Conservation (phyloP, 2,888 invertebrate species). For the Rhorus exstirpatorius region DNA sequence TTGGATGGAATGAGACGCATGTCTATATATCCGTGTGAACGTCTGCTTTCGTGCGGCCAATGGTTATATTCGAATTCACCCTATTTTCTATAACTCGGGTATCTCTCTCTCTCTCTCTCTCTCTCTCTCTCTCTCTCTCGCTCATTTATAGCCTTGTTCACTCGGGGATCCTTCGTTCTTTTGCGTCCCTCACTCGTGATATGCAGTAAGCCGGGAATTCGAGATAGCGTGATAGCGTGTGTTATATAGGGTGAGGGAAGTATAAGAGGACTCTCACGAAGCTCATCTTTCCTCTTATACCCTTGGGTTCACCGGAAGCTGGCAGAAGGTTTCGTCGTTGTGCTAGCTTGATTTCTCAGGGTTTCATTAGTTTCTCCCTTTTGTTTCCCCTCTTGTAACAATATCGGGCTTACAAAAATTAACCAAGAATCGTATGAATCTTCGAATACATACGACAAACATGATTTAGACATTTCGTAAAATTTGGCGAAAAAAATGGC, state of each 20-base stretch:
- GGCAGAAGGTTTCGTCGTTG: conserved; percentile 70
- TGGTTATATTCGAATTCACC: too few species aligned
- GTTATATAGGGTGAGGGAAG: too few species aligned
- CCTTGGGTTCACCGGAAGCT: conserved; percentile 27
- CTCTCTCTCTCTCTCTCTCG: neutral
- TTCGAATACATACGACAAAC: neutral
- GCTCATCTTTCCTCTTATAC: neutral
- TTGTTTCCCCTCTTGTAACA: conserved; percentile 48
- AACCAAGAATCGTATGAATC: neutral
- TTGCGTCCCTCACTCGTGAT: conserved; percentile 32
- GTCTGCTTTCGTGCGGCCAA: too few species aligned
- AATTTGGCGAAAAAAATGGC: neutral
- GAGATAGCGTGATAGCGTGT: too few species aligned
- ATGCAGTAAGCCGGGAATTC: neutral
- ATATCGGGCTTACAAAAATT: conserved; percentile 31
- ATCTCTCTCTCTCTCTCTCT: neutral
- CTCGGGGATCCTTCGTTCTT: neutral
- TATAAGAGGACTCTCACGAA: too few species aligned
- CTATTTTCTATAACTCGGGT: too few species aligned
- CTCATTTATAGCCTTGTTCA: neutral
- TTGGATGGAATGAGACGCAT: too few species aligned
- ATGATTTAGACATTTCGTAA: neutral
- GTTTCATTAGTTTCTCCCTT: conserved; percentile 73
- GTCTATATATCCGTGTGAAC: too few species aligned
- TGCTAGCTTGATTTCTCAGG: conserved; percentile 73